Evolutionary conservation across 2,113 vertebrate species (phyloP).

Genomic region (Madoqua kirkii): DNA sequence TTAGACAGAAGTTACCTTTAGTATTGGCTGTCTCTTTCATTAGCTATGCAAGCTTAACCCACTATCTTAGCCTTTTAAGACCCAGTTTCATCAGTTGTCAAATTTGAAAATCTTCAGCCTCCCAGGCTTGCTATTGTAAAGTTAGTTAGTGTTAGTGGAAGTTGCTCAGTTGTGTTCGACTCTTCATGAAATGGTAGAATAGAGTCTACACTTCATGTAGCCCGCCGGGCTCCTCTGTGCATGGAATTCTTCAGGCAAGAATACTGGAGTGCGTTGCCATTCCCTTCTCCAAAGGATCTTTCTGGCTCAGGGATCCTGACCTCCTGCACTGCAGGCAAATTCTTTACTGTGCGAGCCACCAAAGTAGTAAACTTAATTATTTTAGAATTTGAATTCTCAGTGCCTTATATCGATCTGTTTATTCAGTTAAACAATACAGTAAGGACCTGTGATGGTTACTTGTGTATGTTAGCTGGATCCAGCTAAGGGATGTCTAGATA

Average conservation of each 20-base stretch:
- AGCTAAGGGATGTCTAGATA: neutral
- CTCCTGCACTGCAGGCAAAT: neutral
- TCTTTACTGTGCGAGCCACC: neutral
- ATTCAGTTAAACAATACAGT: neutral
- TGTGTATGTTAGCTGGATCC: neutral
- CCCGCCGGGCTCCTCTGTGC: rapidly evolving
- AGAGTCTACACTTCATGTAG: neutral
- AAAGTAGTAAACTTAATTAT: neutral
- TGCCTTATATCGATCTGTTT: neutral
- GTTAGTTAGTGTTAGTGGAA: neutral
- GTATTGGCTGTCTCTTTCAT: rapidly evolving
- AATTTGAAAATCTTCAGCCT: neutral
- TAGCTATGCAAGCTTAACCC: neutral
- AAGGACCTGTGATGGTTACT: neutral
- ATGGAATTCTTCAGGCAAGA: neutral
- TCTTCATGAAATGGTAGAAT: neutral
- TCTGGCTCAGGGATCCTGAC: neutral
- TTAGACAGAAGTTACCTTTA: neutral
- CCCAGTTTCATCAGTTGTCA: neutral
- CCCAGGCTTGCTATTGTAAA: neutral
- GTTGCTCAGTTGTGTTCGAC: neutral
- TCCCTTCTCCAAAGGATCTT: neutral
- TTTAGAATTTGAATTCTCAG: neutral
- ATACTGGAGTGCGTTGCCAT: neutral
- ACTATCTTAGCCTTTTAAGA: neutral